Conservation (phyloP, 2,888 invertebrate genomes). For the Stenotaenia linearis region DNA sequence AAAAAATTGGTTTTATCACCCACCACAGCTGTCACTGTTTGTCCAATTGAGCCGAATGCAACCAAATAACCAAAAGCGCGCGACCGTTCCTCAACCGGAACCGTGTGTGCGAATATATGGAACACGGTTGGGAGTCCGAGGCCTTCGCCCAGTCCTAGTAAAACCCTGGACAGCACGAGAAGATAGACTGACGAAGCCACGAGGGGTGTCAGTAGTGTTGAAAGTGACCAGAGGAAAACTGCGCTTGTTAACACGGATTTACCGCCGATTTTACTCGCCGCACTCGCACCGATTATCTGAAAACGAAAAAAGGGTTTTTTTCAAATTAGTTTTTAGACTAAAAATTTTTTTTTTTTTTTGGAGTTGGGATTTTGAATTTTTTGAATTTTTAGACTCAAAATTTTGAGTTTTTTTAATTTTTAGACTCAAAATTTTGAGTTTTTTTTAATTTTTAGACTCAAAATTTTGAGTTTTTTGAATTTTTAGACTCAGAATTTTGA, state of each 20-base stretch:
- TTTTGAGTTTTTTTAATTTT: too few relatives aligned
- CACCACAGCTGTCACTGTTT: conserved; percentile 66
- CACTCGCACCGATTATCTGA: conserved; percentile 62
- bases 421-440: too few relatives aligned
- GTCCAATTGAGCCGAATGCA: conserved; percentile 67
- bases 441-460: too few relatives aligned
- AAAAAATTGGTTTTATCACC: conserved; percentile 41
- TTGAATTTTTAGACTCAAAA: too few relatives aligned
- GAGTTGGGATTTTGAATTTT: background rate
- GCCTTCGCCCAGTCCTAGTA: conserved; percentile 68
- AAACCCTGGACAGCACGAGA: conserved; percentile 59
- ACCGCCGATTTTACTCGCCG: conserved; percentile 62
- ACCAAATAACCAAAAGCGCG: conserved; percentile 67
- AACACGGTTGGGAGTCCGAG: conserved; percentile 68
- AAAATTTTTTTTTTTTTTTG: conserved; percentile 31
- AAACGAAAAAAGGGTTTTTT: too few relatives aligned
- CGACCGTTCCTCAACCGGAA: conserved; percentile 65
- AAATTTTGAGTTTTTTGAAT: too few relatives aligned
- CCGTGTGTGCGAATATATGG: conserved; percentile 65
- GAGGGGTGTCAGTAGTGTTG: conserved; percentile 63
- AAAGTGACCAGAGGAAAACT: conserved; percentile 66
- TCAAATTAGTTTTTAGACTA: too few relatives aligned
- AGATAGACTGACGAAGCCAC: conserved; percentile 58
- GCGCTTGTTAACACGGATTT: conserved; percentile 62
- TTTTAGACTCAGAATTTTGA: too few relatives aligned